Evolutionary conservation across 2,888 invertebrate genomes (phyloP).

Genomic region (Dorcus parallelipipedus): DNA sequence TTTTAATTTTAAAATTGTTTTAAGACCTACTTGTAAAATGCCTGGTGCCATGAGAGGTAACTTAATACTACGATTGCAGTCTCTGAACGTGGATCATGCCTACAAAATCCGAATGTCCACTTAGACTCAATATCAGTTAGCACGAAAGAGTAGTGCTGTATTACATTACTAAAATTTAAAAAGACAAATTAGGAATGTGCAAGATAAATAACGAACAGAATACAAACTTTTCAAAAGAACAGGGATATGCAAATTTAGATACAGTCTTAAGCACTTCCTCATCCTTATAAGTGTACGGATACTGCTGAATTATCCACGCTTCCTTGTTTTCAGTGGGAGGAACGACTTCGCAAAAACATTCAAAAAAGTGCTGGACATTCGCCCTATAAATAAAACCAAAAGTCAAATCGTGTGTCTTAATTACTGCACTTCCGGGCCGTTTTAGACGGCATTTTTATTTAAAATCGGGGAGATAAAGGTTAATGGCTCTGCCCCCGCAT

Average conservation of each 20-base stretch:
- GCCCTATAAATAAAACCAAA: slow-evolving; percentile 56
- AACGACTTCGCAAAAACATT: slow-evolving; percentile 80
- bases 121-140: slow-evolving; percentile 92
- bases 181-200: slow-evolving; percentile 31
- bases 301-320: slow-evolving; percentile 77
- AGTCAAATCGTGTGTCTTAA: not conserved
- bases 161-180: slow-evolving; percentile 62
- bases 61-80: slow-evolving; percentile 83
- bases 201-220: not conserved
- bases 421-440: not conserved
- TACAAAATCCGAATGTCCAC: slow-evolving; percentile 96
- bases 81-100: slow-evolving; percentile 87
- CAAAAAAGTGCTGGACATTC: slow-evolving; percentile 74
- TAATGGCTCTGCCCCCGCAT: slow-evolving; percentile 8
- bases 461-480: slow-evolving; percentile 3
- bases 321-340: slow-evolving; percentile 61
- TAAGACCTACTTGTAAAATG: slow-evolving; percentile 79
- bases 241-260: slow-evolving; percentile 90
- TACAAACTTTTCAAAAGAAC: slow-evolving; percentile 72
- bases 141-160: slow-evolving; percentile 96
- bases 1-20: not conserved
- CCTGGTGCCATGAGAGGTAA: slow-evolving; percentile 94
- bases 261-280: slow-evolving; percentile 82
- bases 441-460: not conserved
- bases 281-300: slow-evolving; percentile 79